Evolutionary conservation across 2,888 invertebrate species (phyloP), one percentile per base, ranked within the genome.

Genomic region (Polymixis lichenea): DNA sequence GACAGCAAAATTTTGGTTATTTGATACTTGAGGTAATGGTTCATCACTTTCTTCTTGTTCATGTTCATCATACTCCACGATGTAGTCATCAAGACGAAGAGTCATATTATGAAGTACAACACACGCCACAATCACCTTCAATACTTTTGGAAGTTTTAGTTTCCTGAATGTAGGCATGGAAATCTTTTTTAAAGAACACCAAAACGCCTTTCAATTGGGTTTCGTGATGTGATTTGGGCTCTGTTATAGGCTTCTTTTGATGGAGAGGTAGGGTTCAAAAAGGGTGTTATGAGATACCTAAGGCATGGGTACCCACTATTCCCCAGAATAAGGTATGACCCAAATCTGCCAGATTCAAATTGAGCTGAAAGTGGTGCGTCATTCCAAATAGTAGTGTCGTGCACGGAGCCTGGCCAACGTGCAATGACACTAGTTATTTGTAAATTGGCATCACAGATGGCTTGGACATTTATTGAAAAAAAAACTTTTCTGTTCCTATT

Each of bases 381-480:
- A 53, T 53, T 53, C 53, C 53, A 53, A 53, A 53, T 53, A 22
- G 51, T 17, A 49, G 17, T 49, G 19, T 49, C 49, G 17, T 17
- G 49, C 17, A 17, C 17, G 49, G 49, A 49, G 19, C 49, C 49
- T 17, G 49, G 49, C 17, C 49, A 49, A 49, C 17, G 49, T 58
- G 58, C 6, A 28, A 28, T 61, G 38, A 61, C 38, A 38, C 61
- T 38, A 11, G 22, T 61, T 38, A 38, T 64, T 64, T 46, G 9
- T 46, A 64, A 64, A 11, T 46, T 64, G 8, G 64, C n/a, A 25
- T 64, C 46, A n/a, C 64, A 64, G 17, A 25, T 38, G 9, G 25
- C 46, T 64, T 64, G 64, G 9, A 64, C 64, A 46, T 46, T 46
- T 9, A 64, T 19, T 9, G 64, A 64, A 64, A 64, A 46, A 46